A percentile compares a stretch with the other conserved stretches of the same genome.
Evolutionary conservation across 2,113 vertebrate species (phyloP).

Genomic region (Tricholaema leucomelas): DNA sequence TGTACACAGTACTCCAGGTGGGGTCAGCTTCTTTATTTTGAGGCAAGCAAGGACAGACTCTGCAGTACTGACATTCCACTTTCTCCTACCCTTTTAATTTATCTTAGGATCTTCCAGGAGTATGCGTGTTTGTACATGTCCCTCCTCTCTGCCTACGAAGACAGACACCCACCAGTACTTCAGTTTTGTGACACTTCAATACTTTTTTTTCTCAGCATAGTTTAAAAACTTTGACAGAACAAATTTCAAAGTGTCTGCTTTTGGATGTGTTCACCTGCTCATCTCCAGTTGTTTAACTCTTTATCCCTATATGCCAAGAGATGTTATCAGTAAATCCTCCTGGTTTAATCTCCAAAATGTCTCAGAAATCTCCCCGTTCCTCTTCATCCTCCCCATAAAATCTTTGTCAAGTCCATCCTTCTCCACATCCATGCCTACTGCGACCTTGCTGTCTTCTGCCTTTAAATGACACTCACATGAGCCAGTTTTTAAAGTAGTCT

Average conservation of each 20-base stretch:
- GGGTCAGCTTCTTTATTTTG: not conserved
- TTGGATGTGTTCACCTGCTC: constrained; percentile 28
- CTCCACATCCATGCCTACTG: constrained; percentile 49
- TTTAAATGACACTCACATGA: constrained; percentile 71
- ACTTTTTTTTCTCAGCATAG: constrained; percentile 20
- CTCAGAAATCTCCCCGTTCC: constrained; percentile 58
- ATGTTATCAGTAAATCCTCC: constrained; percentile 68
- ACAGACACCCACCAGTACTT: not conserved
- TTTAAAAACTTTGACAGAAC: constrained; percentile 46
- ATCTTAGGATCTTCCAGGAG: not conserved
- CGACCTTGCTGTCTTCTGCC: constrained; percentile 62
- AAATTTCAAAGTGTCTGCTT: constrained; percentile 46
- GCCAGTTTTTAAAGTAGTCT: constrained; percentile 62
- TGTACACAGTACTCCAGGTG: no score
- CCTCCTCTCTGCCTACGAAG: not conserved
- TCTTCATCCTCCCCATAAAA: constrained; percentile 53
- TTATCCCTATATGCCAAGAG: constrained; percentile 62
- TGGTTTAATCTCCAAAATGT: constrained; percentile 68
- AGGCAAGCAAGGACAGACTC: not conserved
- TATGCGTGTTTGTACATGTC: not conserved
- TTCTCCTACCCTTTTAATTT: not conserved
- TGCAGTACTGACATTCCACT: not conserved
- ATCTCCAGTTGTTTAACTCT: constrained; percentile 53
- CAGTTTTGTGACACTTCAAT: constrained; percentile 13
- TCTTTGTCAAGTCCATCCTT: constrained; percentile 67